These are phyloP conservation scores for Trigoniulus corallinus DNA, from an alignment of 1,140 invertebrate genomes.

Conservation along the genomic window DNA sequence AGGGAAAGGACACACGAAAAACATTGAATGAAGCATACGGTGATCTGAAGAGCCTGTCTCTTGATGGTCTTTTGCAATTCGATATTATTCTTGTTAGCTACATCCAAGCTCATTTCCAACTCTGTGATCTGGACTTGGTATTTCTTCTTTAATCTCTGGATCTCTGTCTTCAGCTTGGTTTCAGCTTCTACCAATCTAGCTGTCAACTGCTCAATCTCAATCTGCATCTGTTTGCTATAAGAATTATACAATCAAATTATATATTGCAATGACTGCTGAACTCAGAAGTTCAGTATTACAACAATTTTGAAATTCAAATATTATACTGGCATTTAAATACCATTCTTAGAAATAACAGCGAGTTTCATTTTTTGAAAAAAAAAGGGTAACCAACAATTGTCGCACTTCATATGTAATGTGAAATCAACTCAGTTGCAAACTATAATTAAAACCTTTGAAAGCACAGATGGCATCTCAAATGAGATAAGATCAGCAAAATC, in stretches of 20 bases:
- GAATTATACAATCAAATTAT: not conserved
- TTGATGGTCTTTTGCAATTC: slow-evolving; percentile 94
- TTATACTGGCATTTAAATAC: no score
- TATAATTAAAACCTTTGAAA: no score
- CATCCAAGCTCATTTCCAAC: slow-evolving; percentile 84
- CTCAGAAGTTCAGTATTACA: no score
- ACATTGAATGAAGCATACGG: slow-evolving; percentile 26
- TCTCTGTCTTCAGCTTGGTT: slow-evolving; percentile 85
- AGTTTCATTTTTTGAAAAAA: no score
- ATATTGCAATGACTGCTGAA: no score
- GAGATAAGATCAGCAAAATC: no score
- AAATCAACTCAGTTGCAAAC: no score
- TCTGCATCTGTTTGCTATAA: slow-evolving; percentile 84
- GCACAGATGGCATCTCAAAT: no score
- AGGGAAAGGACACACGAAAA: not conserved
- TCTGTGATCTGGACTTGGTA: slow-evolving; percentile 92
- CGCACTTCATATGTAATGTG: no score
- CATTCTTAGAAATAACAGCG: no score
- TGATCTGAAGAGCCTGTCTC: slow-evolving; percentile 74
- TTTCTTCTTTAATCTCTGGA: slow-evolving; percentile 96
- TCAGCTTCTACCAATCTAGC: slow-evolving; percentile 89
- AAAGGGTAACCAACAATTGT: no score
- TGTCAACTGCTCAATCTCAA: slow-evolving; percentile 90
- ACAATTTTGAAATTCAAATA: no score
- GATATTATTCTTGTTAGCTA: slow-evolving; percentile 91